These are phyloP conservation scores for Neosilurus hyrtlii DNA, from an alignment of 2,797 vertebrate genomes.

Conservation along the genomic window DNA sequence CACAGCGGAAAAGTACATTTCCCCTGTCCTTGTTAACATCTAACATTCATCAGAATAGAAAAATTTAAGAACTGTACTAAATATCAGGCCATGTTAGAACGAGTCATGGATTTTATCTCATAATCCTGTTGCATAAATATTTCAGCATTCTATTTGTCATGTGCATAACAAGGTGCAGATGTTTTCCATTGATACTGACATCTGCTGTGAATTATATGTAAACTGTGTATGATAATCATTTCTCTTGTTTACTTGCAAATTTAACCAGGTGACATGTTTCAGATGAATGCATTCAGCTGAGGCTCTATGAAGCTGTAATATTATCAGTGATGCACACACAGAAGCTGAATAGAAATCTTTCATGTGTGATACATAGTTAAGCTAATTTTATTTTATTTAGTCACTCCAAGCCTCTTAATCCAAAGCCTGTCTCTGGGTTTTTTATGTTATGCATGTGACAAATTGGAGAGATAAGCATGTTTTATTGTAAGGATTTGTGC, in stretches of 20 bases:
- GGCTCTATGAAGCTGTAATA: not conserved
- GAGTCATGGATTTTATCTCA: not conserved
- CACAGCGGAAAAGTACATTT: not conserved
- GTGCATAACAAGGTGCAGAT: constrained; percentile 19
- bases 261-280: constrained; percentile 18
- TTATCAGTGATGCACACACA: not conserved
- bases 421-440: not conserved
- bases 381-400: not conserved
- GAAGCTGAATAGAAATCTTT: not conserved
- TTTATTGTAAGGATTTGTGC: not conserved
- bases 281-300: not conserved
- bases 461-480: too few species aligned
- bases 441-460: not conserved
- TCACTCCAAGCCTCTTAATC: not conserved
- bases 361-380: not conserved
- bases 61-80: not conserved
- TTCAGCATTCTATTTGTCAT: constrained; percentile 11
- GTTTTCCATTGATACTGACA: constrained; percentile 18
- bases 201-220: constrained; percentile 15
- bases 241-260: constrained; percentile 23
- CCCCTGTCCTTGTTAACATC: not conserved
- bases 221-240: constrained; percentile 24
- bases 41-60: not conserved
- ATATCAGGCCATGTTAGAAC: not conserved
- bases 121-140: constrained; percentile 14